Conservation (phyloP, 2,888 invertebrate genomes). For the Conchocele bisecta region DNA sequence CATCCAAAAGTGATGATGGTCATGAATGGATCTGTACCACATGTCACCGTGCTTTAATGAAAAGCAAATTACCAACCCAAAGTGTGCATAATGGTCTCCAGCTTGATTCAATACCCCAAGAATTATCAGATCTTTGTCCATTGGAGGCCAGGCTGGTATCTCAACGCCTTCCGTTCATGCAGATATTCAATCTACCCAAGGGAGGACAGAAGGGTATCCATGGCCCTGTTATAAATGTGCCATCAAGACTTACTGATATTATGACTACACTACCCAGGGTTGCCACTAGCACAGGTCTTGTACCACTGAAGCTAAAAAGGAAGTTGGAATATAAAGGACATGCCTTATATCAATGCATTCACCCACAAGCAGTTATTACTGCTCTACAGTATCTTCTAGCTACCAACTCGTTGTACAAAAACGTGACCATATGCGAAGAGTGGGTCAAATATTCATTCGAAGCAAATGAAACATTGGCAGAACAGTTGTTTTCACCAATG, state of each 20-base stretch:
- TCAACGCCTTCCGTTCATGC: constrained; percentile 30
- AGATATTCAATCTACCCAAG: constrained; percentile 7
- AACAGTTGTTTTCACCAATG: no score
- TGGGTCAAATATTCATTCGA: no score
- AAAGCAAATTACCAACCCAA: background rate
- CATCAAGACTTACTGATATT: constrained; percentile 4
- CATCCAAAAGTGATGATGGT: no score
- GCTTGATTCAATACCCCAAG: background rate
- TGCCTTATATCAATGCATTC: constrained; percentile 4
- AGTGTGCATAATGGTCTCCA: background rate
- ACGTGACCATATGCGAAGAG: no score
- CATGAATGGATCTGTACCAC: constrained; percentile 2
- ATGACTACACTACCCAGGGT: constrained; percentile 7
- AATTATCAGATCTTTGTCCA: background rate
- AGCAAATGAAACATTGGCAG: no score
- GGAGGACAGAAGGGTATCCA: constrained; percentile 17
- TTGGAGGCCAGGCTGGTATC: constrained; percentile 4
- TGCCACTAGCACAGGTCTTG: background rate
- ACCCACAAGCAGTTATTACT: background rate
- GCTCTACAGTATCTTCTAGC: constrained; percentile 8
- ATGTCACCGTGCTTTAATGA: background rate
- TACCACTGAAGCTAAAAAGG: constrained; percentile 15
- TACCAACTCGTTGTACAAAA: background rate
- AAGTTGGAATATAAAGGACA: constrained; percentile 10
- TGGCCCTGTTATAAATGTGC: constrained; percentile 33